phyloP scores from a whole-genome alignment of 92 coral and sea anemone species.

The Porites evermanni region DNA sequence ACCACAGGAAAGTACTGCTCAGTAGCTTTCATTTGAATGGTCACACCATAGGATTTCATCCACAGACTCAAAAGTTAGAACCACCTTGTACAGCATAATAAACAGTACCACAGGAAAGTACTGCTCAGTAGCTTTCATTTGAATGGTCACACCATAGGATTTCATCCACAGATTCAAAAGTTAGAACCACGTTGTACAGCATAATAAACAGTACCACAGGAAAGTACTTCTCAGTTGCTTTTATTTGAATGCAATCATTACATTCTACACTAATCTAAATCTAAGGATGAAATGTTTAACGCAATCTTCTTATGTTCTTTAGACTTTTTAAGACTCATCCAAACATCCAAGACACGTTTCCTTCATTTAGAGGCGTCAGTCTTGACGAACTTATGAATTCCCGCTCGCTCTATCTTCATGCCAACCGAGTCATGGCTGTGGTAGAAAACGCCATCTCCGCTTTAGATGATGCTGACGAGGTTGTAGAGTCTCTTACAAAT shows the following conservation, averaged over 20 bases:
- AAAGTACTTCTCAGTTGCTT: too few relatives aligned
- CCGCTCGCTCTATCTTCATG: conserved; percentile 78
- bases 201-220: too few relatives aligned
- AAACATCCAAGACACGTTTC: conserved; percentile 74
- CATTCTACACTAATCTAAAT: not conserved
- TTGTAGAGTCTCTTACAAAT: conserved; percentile 42
- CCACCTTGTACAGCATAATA: too few relatives aligned
- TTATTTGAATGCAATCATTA: not conserved
- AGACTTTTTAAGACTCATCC: conserved; percentile 78
- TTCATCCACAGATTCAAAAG: too few relatives aligned
- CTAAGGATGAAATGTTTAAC: not conserved
- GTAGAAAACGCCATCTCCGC: conserved; percentile 65
- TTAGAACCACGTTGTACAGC: too few relatives aligned
- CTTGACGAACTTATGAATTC: conserved; percentile 76
- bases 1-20: too few relatives aligned
- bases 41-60: too few relatives aligned
- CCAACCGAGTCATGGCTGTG: conserved; percentile 77
- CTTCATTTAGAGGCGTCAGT: conserved; percentile 76
- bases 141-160: too few relatives aligned
- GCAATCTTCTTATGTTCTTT: not conserved
- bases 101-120: too few relatives aligned
- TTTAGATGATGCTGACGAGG: conserved; percentile 62
- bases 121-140: too few relatives aligned
- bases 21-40: too few relatives aligned
- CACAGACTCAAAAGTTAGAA: too few relatives aligned